phyloP scores from a whole-genome alignment of 1,140 invertebrate species.

The Pantala flavescens region DNA sequence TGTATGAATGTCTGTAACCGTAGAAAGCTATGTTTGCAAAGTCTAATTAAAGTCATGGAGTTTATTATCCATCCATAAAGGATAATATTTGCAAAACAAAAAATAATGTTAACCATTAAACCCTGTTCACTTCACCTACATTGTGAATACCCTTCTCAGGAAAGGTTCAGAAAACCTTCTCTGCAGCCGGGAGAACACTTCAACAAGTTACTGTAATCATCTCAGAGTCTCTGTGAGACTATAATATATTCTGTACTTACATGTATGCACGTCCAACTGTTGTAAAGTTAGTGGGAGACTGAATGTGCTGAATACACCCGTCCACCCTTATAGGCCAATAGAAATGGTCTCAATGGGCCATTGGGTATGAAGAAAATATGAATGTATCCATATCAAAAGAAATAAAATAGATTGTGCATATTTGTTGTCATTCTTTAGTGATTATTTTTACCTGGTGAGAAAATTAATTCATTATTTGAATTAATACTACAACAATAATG shows the following conservation, averaged over 20 bases:
- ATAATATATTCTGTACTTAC: background rate
- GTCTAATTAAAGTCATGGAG: too few species aligned
- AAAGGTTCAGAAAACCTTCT: too few species aligned
- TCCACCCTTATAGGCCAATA: background rate
- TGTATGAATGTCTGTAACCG: background rate
- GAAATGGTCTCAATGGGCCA: background rate
- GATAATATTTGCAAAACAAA: too few species aligned
- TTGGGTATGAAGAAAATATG: background rate
- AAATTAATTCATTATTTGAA: too few species aligned
- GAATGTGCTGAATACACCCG: background rate
- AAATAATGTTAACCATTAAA: too few species aligned
- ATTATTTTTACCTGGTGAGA: too few species aligned
- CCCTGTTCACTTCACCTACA: too few species aligned
- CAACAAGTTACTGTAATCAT: background rate
- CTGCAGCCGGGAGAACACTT: background rate
- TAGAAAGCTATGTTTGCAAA: too few species aligned
- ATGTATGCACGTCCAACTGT: slow-evolving; percentile 1
- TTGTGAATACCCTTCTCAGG: too few species aligned
- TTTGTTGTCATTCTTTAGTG: background rate
- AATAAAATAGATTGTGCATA: slow-evolving; percentile 5
- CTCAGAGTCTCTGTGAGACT: background rate
- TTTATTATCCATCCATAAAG: too few species aligned
- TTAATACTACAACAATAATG: too few species aligned
- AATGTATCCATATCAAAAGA: slow-evolving; percentile 2
- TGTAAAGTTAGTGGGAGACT: background rate